Evolutionary conservation across 1,140 invertebrate species (phyloP), one percentile per base, ranked within the genome.

Genomic region (Vanessa tameamea): DNA sequence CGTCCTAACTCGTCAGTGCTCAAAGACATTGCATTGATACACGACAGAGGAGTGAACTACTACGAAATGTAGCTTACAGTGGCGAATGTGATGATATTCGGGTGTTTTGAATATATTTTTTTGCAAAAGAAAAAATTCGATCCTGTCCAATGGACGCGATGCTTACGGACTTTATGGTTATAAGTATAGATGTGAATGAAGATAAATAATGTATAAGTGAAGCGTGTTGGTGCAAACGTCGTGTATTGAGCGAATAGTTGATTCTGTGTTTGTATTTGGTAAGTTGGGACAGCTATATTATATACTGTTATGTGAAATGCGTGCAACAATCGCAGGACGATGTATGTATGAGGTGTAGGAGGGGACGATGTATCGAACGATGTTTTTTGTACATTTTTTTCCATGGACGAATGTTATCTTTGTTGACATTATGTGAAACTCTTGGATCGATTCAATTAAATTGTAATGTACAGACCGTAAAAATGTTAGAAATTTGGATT

Each of bases 211-310:
- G 69, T 70, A 66, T 61, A 55, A 63, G 61, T 53, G 64, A 70
- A 51, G 76, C 79, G 84, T 85, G 81, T 83, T 80, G 79, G 79
- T 87, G 87, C 85, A 85, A 87, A 86, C 84, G 81, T 80, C 78
- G 79, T 73, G 57, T 61, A 61, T 75, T 79, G 84, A 87, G 81
- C 81, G 84, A 83, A 86, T 84, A 87, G 82, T 82, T 83, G 83
- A 85, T 87, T 87, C 81, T 85, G 85, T 87, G 82, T 89, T 88
- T 87, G 85, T 87, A 87, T 83, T 87, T 80, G 79, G 81, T 85
- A 85, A 87, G 82, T 82, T 82, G 82, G 86, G 86, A 87, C 83
- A 87, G 86, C 87, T 89, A 87, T 87, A 84, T 83, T 82, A 82
- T 80, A 87, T 85, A 85, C 82, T 82, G 85, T 87, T 85, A 82